These are phyloP conservation scores for Hydrolagus affinis DNA, from an alignment of 2,113 vertebrate species.

Conservation along the genomic window DNA sequence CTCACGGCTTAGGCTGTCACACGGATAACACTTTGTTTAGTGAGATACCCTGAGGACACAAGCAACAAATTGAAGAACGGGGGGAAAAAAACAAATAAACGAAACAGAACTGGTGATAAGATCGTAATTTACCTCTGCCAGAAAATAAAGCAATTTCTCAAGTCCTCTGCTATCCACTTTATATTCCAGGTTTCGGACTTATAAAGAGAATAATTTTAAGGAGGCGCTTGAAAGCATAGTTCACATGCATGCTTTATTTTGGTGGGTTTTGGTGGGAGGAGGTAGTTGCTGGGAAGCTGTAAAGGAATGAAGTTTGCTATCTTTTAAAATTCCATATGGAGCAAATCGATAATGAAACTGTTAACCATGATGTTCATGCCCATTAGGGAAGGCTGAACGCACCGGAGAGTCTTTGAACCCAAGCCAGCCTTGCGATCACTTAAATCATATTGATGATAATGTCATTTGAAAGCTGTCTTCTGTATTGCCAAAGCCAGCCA, in stretches of 20 bases:
- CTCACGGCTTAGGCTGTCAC: too few species aligned
- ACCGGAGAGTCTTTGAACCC: slow-evolving; percentile 53
- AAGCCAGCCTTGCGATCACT: slow-evolving; percentile 57
- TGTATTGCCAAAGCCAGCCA: slow-evolving; percentile 18
- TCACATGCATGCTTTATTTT: not conserved
- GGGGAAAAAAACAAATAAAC: not conserved
- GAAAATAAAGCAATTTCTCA: slow-evolving; percentile 35
- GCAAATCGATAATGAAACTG: slow-evolving; percentile 48
- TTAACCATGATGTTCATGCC: slow-evolving; percentile 55
- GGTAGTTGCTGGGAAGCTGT: not conserved
- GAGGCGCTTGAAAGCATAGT: not conserved
- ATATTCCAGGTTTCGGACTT: slow-evolving; percentile 29
- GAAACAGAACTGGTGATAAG: slow-evolving; percentile 32
- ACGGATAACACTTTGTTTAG: too few species aligned
- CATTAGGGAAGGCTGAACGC: slow-evolving; percentile 61
- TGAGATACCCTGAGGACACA: too few species aligned
- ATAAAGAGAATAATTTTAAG: not conserved
- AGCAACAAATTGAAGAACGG: too few species aligned
- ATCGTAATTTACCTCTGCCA: slow-evolving; percentile 34
- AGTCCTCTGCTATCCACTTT: slow-evolving; percentile 34
- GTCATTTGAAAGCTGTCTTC: slow-evolving; percentile 28
- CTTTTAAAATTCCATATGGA: not conserved
- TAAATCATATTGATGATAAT: slow-evolving; percentile 58
- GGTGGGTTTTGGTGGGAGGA: too few species aligned
- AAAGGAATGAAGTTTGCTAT: not conserved